These are phyloP conservation scores for Corbicula japonica DNA, from an alignment of 2,888 invertebrate genomes.

Conservation along the genomic window DNA sequence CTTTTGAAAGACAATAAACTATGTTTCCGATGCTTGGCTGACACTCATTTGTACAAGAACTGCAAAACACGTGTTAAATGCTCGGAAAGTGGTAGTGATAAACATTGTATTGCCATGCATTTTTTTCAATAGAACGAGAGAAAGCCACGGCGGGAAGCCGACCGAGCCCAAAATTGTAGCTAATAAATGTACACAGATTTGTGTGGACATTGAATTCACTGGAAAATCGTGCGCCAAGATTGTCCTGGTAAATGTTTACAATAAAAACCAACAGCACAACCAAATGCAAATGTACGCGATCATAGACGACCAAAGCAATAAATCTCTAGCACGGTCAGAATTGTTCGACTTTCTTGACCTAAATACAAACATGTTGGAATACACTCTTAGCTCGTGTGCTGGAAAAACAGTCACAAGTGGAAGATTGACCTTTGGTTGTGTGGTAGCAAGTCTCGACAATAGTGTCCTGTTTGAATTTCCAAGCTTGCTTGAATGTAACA, in stretches of 20 bases:
- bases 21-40: constrained; percentile 23
- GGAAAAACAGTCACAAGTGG: constrained; percentile 33
- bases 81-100: constrained; percentile 13
- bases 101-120: constrained; percentile 35
- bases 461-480: constrained; percentile 23
- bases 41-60: constrained; percentile 20
- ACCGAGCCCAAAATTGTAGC: constrained; percentile 16
- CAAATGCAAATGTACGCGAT: constrained; percentile 7
- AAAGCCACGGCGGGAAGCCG: constrained; percentile 22
- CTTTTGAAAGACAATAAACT: constrained; percentile 18
- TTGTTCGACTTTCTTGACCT: constrained; percentile 10
- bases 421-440: constrained; percentile 31
- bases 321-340: constrained; percentile 10
- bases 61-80: constrained; percentile 15
- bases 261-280: not conserved
- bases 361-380: not conserved
- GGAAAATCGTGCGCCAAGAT: constrained; percentile 34
- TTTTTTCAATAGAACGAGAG: not conserved
- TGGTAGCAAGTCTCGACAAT: constrained; percentile 41
- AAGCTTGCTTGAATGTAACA: constrained; percentile 51
- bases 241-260: constrained; percentile 14
- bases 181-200: constrained; percentile 18
- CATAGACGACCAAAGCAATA: constrained; percentile 32
- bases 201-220: constrained; percentile 5
- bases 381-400: constrained; percentile 22